Evolutionary conservation across 2,888 invertebrate species (phyloP).

Genomic region (Drosophila paramelanica): DNA sequence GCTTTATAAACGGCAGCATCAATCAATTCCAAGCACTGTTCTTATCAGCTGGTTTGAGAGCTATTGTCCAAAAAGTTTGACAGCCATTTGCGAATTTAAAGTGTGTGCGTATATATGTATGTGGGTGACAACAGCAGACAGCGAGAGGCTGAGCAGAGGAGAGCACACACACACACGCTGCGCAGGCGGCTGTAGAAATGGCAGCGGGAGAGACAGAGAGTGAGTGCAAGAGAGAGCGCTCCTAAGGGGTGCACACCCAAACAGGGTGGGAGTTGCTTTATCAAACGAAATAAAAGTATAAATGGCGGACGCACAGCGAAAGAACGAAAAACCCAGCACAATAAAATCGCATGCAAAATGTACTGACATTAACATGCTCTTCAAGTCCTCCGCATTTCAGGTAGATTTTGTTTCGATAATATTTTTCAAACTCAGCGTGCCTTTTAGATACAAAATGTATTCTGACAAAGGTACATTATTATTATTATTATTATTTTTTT

Average conservation of each 20-base stretch:
- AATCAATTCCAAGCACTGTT: neutral
- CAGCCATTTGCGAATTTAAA: slow-evolving; percentile 2
- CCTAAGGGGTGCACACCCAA: slow-evolving; percentile 44
- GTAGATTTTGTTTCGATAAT: neutral
- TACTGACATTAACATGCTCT: neutral
- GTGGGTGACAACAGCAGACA: slow-evolving; percentile 12
- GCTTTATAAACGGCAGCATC: slow-evolving; percentile 25
- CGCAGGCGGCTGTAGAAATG: slow-evolving; percentile 20
- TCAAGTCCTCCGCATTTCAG: neutral
- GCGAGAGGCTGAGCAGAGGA: slow-evolving; percentile 20
- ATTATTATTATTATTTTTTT: too few species aligned
- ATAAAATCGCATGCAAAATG: neutral
- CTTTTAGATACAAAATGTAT: neutral
- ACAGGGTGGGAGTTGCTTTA: slow-evolving; percentile 73
- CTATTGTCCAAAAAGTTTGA: slow-evolving; percentile 13
- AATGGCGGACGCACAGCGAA: slow-evolving; percentile 64
- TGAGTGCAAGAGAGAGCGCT: slow-evolving; percentile 19
- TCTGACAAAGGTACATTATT: too few species aligned
- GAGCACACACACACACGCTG: slow-evolving; percentile 8
- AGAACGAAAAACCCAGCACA: slow-evolving; percentile 8
- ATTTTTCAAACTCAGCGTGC: neutral
- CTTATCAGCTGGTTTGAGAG: slow-evolving; percentile 36
- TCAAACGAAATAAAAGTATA: slow-evolving; percentile 62
- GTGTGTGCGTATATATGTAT: slow-evolving; percentile 10
- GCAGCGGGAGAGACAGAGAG: slow-evolving; percentile 8